Evolutionary conservation across 2,113 vertebrate genomes (phyloP), one percentile per base, ranked within the genome.

Genomic region (Siniperca knerii): DNA sequence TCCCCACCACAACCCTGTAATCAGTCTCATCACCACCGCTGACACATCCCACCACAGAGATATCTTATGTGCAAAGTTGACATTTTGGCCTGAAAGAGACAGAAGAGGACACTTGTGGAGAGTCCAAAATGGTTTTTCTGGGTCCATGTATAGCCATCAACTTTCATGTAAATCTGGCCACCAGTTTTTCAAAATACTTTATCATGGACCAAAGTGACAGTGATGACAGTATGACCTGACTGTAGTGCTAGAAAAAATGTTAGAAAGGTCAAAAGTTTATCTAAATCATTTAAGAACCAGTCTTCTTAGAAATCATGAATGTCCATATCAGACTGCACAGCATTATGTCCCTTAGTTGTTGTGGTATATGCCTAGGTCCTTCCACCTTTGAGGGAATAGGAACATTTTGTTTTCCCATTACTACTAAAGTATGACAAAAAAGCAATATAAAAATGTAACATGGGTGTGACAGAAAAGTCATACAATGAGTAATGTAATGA

Each of bases 61-160:
- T 29, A 42, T 48, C 6, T 33, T 10, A 35, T 20, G 55, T 74
- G 55, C 29, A 15, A 23, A 35, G 44, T 62, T 62, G 15, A 29
- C 54, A 70, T 70, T 73, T 72, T 74, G 72, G n/a, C 37, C 33
- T 25, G 55, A 29, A 8, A 44, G 46, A 65, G 4, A 29, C n/a
- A 35, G 13, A 40, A 40, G 16, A 60, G 15, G 55, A 57, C 10
- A 37, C 8, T 42, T 23, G n/a, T 61, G 44, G 46, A 48, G 46
- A 50, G 13, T 50, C 15, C 48, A 50, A 6, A 48, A 48, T 48
- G 46, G 4, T 44, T 44, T 67, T 67, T 50, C 18, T 54, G 29
- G 15, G n/a, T 33, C 8, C 8, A 50, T 69, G 67, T 18, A 48
- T 69, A 69, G 20, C 25, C 25, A 69, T 50, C n/a, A 69, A 33